Base-by-base conservation (phyloP, 1,140 invertebrate genomes). In the Holotrichia oblita region DNA sequence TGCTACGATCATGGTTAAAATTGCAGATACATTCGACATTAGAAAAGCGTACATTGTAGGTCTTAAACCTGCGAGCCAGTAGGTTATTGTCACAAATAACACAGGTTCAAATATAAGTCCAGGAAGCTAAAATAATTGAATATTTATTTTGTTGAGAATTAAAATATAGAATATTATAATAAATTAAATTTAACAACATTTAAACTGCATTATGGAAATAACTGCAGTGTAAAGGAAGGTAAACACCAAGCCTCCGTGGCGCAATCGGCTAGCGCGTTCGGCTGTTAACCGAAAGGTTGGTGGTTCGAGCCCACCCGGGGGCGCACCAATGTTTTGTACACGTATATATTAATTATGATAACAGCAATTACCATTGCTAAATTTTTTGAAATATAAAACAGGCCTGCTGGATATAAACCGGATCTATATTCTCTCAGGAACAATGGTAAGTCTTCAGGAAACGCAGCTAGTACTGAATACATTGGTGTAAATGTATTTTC, bases 241-340 rank as follows among this genome's bases (percentile, higher is more conserved):
- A 74, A 41, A 42, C 40, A 1, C 40, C 8, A 12, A 72, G 92
- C 92, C 92, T 94, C 92, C 91, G 92, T 93, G 92, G 92, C 93
- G 92, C 92, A 93, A 93, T 93, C 83, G 92, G 92, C 89, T 93
- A 93, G 93, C 92, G 93, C 93, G 93, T 94, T 94, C 93, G 93
- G 93, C 93, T 94, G 93, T 94, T 94, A 94, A 94, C 93, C 93
- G 93, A 94, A 93, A 93, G 92, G 93, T 93, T 93, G 92, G 92
- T 93, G 92, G 93, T 93, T 94, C 93, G 91, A 93, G 91, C 90
- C 93, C 92, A 93, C 92, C 92, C 92, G 92, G 92, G 92, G 92
- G 92, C 93, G 93, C 24, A 22, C 27, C 9, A 72, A 55, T 17
- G 6, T 55, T 55, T 78, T 78, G 17, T 6, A 22, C n/a, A 3